These are phyloP conservation scores for Achlya flavicornis DNA, from an alignment of 2,888 invertebrate species.

Conservation along the genomic window DNA sequence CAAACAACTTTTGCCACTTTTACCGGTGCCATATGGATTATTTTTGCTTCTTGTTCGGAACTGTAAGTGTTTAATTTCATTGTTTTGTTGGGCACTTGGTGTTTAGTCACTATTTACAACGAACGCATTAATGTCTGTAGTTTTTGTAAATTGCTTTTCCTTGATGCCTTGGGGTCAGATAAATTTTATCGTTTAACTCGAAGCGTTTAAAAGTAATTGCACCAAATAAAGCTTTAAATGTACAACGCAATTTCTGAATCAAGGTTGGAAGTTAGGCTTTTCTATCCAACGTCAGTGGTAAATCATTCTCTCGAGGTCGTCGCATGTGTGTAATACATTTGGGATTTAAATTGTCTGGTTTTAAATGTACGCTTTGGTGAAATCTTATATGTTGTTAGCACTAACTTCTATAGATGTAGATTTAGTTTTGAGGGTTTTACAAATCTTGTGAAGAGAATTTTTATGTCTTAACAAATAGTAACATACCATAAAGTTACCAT, in stretches of 20 bases:
- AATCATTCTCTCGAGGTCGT: slow-evolving; percentile 8
- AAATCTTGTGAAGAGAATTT: neutral
- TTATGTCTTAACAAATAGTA: neutral
- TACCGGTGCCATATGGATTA: slow-evolving; percentile 44
- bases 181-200: slow-evolving; percentile 1
- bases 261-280: slow-evolving; percentile 27
- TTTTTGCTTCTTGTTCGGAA: slow-evolving; percentile 23
- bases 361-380: slow-evolving; percentile 1
- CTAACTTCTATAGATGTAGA: neutral
- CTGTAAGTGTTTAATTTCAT: slow-evolving; percentile 12
- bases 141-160: slow-evolving; percentile 4
- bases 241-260: slow-evolving; percentile 21
- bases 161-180: neutral
- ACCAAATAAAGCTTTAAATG: slow-evolving; percentile 11
- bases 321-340: slow-evolving; percentile 9
- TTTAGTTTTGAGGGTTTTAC: neutral
- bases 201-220: slow-evolving; percentile 6
- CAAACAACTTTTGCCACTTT: slow-evolving; percentile 40
- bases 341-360: neutral
- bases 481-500: neutral
- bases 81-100: slow-evolving; percentile 5
- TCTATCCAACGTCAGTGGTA: slow-evolving; percentile 24
- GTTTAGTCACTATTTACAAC: neutral
- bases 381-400: neutral
- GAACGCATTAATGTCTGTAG: neutral